Percentiles rank a stretch among this genome's conserved stretches.
These are phyloP conservation scores for Drosophila serrata DNA, from an alignment of 1,140 invertebrate species.

Conservation along the genomic window DNA sequence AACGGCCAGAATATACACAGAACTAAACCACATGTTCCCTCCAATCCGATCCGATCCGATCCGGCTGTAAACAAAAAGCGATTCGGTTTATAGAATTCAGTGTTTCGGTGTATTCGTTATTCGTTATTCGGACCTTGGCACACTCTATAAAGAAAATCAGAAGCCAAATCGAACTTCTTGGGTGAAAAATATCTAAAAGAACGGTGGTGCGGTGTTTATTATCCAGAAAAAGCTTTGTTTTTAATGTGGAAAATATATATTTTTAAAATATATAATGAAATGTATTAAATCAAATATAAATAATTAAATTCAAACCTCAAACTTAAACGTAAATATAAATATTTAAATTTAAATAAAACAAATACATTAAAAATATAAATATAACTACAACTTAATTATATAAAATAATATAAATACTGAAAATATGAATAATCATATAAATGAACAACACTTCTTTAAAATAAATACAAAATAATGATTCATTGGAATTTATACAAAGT, in stretches of 20 bases:
- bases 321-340: not conserved
- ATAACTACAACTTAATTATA: not conserved
- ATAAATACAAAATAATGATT: slow-evolving; percentile 5
- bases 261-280: not conserved
- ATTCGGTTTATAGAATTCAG: not conserved
- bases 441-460: not conserved
- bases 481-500: not conserved
- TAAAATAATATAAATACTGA: not conserved
- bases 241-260: not conserved
- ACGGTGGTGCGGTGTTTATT: slow-evolving; percentile 1
- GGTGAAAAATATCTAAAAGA: not conserved
- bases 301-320: too few species aligned
- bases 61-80: slow-evolving; percentile 31
- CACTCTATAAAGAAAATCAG: slow-evolving; percentile 14
- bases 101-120: not conserved
- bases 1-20: slow-evolving; percentile 11
- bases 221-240: not conserved
- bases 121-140: slow-evolving; percentile 23
- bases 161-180: slow-evolving; percentile 4
- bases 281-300: not conserved
- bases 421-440: not conserved
- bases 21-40: slow-evolving; percentile 29
- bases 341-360: not conserved
- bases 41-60: slow-evolving; percentile 2
- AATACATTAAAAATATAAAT: not conserved